Percentiles rank a stretch among this genome's conserved stretches.
Conservation (phyloP, 2,888 invertebrate species). For the Drosophila emarginata region DNA sequence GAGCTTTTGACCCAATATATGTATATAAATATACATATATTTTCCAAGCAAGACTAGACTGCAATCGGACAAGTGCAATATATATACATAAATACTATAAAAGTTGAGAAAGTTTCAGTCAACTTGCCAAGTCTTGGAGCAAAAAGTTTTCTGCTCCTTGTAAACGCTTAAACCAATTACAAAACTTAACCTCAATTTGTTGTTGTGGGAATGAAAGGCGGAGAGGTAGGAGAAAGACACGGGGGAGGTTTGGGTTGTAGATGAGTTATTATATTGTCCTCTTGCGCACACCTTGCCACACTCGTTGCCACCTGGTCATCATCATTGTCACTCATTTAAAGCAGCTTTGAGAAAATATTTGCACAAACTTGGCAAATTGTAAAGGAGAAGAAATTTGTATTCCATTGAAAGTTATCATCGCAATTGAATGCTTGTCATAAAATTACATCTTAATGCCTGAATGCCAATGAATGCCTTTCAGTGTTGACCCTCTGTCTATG, state of each 20-base stretch:
- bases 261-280: background rate
- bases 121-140: slow-evolving; percentile 25
- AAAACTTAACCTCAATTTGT: slow-evolving; percentile 70
- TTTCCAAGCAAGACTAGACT: background rate
- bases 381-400: slow-evolving; percentile 10
- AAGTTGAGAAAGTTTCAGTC: background rate
- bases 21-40: background rate
- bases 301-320: background rate
- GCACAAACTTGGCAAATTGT: slow-evolving; percentile 27
- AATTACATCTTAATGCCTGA: slow-evolving; percentile 45
- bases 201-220: background rate
- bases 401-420: slow-evolving; percentile 14
- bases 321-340: slow-evolving; percentile 53
- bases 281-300: background rate
- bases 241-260: background rate
- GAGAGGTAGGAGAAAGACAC: background rate
- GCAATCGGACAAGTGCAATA: background rate
- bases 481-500: slow-evolving; percentile 2
- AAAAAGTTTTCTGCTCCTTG: slow-evolving; percentile 54
- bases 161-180: slow-evolving; percentile 70
- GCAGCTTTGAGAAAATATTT: slow-evolving; percentile 45
- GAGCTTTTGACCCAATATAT: background rate
- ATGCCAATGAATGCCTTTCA: slow-evolving; percentile 31
- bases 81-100: background rate
- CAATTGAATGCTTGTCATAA: slow-evolving; percentile 13